These are phyloP conservation scores for Toxotes lorentzi DNA, from an alignment of 2,797 vertebrate genomes.

Conservation along the genomic window DNA sequence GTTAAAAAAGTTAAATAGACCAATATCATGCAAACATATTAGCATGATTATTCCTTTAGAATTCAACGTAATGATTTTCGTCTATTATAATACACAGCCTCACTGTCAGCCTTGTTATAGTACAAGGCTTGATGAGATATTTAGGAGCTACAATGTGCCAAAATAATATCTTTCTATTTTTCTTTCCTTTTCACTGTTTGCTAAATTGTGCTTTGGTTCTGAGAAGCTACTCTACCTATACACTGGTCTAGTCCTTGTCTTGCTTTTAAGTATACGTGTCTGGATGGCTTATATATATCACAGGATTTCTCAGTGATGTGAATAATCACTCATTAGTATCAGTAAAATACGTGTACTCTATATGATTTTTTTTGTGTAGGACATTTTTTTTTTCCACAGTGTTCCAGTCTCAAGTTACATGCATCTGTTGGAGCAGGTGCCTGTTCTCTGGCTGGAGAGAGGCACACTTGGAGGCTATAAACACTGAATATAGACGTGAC, in stretches of 20 bases:
- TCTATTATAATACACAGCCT: slow-evolving; percentile 32
- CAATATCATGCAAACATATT: slow-evolving; percentile 38
- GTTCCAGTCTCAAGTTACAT: slow-evolving; percentile 48
- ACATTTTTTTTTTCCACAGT: slow-evolving; percentile 34
- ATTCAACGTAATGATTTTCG: slow-evolving; percentile 30
- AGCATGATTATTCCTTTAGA: slow-evolving; percentile 12
- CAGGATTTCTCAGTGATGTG: slow-evolving; percentile 47
- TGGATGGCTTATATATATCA: slow-evolving; percentile 37
- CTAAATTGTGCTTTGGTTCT: slow-evolving; percentile 32
- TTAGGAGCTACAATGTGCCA: slow-evolving; percentile 33
- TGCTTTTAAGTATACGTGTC: slow-evolving; percentile 1
- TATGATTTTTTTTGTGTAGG: slow-evolving; percentile 1
- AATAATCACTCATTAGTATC: slow-evolving; percentile 36
- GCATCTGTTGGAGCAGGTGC: slow-evolving; percentile 60
- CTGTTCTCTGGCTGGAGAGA: slow-evolving; percentile 44
- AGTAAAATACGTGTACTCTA: slow-evolving; percentile 18
- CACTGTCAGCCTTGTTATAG: slow-evolving; percentile 1
- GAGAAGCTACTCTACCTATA: not conserved
- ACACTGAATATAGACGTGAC: slow-evolving; percentile 65
- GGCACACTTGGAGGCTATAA: slow-evolving; percentile 54
- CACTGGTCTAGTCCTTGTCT: slow-evolving; percentile 11
- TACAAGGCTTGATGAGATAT: slow-evolving; percentile 12
- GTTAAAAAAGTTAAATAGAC: slow-evolving; percentile 20
- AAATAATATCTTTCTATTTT: not conserved
- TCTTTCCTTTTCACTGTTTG: not conserved